Conservation (phyloP, 2,113 vertebrate species). For the Neodontobutis hainanensis region DNA sequence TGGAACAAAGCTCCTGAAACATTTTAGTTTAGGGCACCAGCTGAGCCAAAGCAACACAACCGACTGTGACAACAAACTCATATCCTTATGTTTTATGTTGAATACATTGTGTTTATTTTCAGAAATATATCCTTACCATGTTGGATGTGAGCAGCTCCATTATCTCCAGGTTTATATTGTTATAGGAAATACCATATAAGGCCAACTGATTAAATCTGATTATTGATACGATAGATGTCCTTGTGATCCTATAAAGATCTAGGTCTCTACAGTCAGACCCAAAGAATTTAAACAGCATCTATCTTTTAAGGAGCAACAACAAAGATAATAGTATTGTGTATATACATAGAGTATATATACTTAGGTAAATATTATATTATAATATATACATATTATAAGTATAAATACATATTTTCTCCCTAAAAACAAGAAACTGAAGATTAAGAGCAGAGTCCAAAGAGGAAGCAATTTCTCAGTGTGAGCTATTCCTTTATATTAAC, state of each 20-base stretch:
- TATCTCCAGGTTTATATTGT: slow-evolving; percentile 3
- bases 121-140: not conserved
- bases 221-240: not conserved
- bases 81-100: slow-evolving; percentile 3
- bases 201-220: not conserved
- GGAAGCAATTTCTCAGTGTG: slow-evolving; percentile 53
- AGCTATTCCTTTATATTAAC: slow-evolving; percentile 40
- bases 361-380: too few relatives aligned
- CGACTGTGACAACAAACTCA: not conserved
- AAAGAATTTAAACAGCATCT: not conserved
- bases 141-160: slow-evolving; percentile 5
- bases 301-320: slow-evolving; percentile 5
- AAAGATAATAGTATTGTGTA: slow-evolving; percentile 31
- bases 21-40: not conserved
- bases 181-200: slow-evolving; percentile 6
- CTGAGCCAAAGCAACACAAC: not conserved
- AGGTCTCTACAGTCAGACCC: not conserved
- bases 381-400: too few relatives aligned
- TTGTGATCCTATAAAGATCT: not conserved
- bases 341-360: not conserved
- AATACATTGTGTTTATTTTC: slow-evolving; percentile 12
- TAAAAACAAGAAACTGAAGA: slow-evolving; percentile 54
- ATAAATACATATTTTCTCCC: slow-evolving; percentile 20
- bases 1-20: not conserved
- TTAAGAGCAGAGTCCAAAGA: slow-evolving; percentile 28